Evolutionary conservation across 2,113 vertebrate genomes (phyloP).

Genomic region (Calyptomena viridis): DNA sequence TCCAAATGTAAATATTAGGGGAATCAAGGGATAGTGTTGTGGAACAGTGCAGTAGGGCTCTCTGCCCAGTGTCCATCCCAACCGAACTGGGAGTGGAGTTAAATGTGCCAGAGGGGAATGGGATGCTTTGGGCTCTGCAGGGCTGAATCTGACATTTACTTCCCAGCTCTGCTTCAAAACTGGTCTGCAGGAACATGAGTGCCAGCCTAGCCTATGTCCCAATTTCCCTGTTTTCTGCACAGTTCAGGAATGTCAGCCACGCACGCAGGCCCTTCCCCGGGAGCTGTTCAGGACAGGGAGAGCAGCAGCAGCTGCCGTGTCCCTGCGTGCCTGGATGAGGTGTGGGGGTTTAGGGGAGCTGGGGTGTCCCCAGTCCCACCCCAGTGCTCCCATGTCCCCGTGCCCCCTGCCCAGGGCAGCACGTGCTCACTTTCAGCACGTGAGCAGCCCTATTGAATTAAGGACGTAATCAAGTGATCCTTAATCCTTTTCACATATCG

Average conservation of each 20-base stretch:
- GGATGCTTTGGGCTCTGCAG: background rate
- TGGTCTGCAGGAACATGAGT: background rate
- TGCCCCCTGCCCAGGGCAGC: background rate
- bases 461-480: slow-evolving; percentile 51
- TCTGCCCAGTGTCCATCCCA: background rate
- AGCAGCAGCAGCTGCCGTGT: rapidly evolving
- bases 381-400: background rate
- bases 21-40: background rate
- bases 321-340: rapidly evolving
- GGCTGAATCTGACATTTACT: background rate
- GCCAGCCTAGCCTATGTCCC: background rate
- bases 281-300: background rate
- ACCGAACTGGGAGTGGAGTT: rapidly evolving
- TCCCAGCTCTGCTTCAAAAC: background rate
- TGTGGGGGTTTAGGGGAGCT: background rate
- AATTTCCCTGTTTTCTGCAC: background rate
- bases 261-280: rapidly evolving
- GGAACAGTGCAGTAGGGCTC: background rate
- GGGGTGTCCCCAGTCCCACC: background rate
- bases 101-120: background rate
- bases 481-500: slow-evolving; percentile 62
- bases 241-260: background rate
- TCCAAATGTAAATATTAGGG: background rate
- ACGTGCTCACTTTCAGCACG: background rate
- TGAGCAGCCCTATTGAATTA: slow-evolving; percentile 57